Evolutionary conservation across 1,140 invertebrate genomes (phyloP).

Genomic region (Druon quercuslanigerum): DNA sequence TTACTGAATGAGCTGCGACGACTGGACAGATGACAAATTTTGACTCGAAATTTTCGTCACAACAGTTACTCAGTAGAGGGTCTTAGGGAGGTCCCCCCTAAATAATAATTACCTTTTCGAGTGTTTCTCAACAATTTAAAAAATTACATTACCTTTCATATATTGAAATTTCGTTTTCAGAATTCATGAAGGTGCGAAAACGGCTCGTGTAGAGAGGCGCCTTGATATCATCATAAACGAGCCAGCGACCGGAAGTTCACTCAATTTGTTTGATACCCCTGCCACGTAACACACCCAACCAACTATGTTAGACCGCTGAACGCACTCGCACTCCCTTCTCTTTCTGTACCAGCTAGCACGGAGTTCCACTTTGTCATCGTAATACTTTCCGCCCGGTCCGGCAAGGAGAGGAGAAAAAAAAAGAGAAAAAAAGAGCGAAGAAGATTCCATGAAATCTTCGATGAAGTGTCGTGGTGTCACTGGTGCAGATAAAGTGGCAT

Average conservation of each 20-base stretch:
- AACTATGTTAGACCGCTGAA: too few relatives aligned
- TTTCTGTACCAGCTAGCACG: constrained; percentile 42
- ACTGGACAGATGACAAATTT: too few relatives aligned
- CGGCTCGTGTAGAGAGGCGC: constrained; percentile 44
- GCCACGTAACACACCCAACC: constrained; percentile 38
- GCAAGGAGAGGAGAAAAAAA: constrained; percentile 25
- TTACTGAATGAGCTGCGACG: too few relatives aligned
- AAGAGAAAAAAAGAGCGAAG: constrained; percentile 5
- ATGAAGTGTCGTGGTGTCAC: constrained; percentile 26
- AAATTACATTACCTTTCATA: too few relatives aligned
- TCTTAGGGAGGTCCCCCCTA: too few relatives aligned
- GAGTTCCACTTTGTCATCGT: constrained; percentile 56
- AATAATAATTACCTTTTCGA: too few relatives aligned
- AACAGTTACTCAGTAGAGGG: too few relatives aligned
- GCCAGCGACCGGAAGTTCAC: constrained; percentile 59
- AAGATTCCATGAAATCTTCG: constrained; percentile 36
- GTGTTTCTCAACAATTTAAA: too few relatives aligned
- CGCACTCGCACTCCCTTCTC: constrained; percentile 11
- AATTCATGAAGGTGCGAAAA: background rate
- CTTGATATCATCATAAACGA: constrained; percentile 65
- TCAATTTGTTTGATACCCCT: constrained; percentile 64
- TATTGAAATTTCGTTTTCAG: background rate
- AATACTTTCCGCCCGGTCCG: constrained; percentile 46
- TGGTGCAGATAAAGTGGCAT: constrained; percentile 34
- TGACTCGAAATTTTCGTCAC: too few relatives aligned